These are phyloP conservation scores for Leptinotarsa tumamoca DNA, from an alignment of 2,888 invertebrate genomes.

Conservation along the genomic window DNA sequence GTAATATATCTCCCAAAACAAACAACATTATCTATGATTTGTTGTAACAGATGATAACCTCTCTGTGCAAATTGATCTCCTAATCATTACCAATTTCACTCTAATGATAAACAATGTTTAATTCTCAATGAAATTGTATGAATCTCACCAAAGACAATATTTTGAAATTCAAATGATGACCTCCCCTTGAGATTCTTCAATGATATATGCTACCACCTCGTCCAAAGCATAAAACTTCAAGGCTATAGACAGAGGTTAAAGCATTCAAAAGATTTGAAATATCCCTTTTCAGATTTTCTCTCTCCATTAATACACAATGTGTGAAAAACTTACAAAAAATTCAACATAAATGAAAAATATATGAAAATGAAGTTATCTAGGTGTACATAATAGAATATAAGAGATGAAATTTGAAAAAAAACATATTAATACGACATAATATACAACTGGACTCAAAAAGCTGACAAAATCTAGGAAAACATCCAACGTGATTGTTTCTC, in stretches of 20 bases:
- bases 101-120: neutral
- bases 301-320: too few species aligned
- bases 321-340: neutral
- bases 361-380: too few species aligned
- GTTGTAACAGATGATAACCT: slow-evolving; percentile 22
- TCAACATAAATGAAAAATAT: too few species aligned
- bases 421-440: too few species aligned
- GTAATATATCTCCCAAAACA: neutral
- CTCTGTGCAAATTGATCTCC: neutral
- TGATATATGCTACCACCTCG: slow-evolving; percentile 41
- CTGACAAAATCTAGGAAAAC: too few species aligned
- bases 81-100: slow-evolving; percentile 7
- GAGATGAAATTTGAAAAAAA: too few species aligned
- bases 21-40: slow-evolving; percentile 25
- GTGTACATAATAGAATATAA: too few species aligned
- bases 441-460: too few species aligned
- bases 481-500: too few species aligned
- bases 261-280: slow-evolving; percentile 49
- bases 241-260: slow-evolving; percentile 26
- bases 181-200: slow-evolving; percentile 52
- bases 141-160: slow-evolving; percentile 51
- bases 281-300: too few species aligned
- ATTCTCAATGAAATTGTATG: slow-evolving; percentile 43
- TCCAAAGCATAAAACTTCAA: slow-evolving; percentile 33
- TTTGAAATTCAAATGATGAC: slow-evolving; percentile 33